Evolutionary conservation across 2,113 vertebrate species (phyloP).

Genomic region (Neogale vison): DNA sequence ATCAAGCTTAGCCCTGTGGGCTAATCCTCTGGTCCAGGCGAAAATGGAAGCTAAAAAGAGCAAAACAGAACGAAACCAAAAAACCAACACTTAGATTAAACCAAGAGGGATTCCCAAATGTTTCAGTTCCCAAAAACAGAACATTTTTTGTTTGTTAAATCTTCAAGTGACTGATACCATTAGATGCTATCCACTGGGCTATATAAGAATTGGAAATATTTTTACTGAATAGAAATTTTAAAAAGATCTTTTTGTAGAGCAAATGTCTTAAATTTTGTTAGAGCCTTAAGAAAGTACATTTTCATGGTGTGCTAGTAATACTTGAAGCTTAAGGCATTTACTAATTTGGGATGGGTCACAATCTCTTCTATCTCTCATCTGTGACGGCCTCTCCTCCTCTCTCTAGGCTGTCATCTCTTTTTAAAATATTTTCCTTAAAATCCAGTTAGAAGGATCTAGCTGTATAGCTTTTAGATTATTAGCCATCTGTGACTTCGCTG

Average conservation of each 20-base stretch:
- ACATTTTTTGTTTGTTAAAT: background rate
- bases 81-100: background rate
- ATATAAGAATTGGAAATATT: background rate
- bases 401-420: background rate
- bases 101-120: background rate
- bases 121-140: background rate
- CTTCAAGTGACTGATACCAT: background rate
- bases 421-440: background rate
- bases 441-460: background rate
- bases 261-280: background rate
- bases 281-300: background rate
- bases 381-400: background rate
- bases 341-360: background rate
- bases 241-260: background rate
- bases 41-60: constrained; percentile 94
- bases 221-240: constrained; percentile 22
- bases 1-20: constrained; percentile 96
- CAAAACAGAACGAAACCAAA: background rate
- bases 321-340: background rate
- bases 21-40: constrained; percentile 96
- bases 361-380: background rate
- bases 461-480: background rate
- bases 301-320: background rate
- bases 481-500: background rate
- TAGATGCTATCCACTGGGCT: background rate